Percentiles rank a stretch among this genome's conserved stretches.
phyloP scores from a whole-genome alignment of 1,140 invertebrate species.

The Drosophila sulfurigaster region DNA sequence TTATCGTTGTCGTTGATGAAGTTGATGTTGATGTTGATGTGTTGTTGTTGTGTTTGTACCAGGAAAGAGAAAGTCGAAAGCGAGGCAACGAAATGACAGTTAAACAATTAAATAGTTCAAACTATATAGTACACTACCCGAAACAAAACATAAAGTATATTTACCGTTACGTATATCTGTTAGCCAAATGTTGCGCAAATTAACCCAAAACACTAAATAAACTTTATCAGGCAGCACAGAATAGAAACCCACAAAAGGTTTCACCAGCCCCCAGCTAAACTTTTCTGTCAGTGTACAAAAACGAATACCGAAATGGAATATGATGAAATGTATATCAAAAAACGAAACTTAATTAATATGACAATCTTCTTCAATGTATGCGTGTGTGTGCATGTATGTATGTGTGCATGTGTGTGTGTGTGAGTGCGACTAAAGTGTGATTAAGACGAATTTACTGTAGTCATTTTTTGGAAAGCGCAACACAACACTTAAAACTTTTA shows the following conservation, averaged over 20 bases:
- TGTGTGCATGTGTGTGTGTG: conserved; percentile 18
- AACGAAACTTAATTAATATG: conserved; percentile 56
- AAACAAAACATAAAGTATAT: conserved; percentile 25
- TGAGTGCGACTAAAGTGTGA: conserved; percentile 70
- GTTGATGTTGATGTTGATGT: no score
- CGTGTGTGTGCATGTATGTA: conserved; percentile 14
- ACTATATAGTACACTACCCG: conserved; percentile 17
- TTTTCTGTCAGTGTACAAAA: conserved; percentile 48
- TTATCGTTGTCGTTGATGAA: conserved; percentile 56
- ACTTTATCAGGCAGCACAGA: conserved; percentile 11
- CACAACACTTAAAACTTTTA: conserved; percentile 34
- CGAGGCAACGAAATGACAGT: conserved; percentile 62
- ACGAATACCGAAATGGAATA: conserved; percentile 14
- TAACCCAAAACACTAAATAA: not conserved
- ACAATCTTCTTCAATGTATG: conserved; percentile 68
- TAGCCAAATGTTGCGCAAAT: conserved; percentile 62
- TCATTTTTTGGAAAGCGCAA: conserved; percentile 59
- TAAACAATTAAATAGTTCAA: conserved; percentile 21
- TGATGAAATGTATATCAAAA: conserved; percentile 28
- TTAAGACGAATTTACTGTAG: conserved; percentile 83
- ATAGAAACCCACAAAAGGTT: conserved; percentile 61
- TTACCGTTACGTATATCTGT: conserved; percentile 56
- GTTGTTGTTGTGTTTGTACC: conserved; percentile 60
- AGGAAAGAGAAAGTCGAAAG: conserved; percentile 12
- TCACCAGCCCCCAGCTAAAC: conserved; percentile 53